Conservation (phyloP, 1,140 invertebrate genomes). For the Drosophila hydei region DNA sequence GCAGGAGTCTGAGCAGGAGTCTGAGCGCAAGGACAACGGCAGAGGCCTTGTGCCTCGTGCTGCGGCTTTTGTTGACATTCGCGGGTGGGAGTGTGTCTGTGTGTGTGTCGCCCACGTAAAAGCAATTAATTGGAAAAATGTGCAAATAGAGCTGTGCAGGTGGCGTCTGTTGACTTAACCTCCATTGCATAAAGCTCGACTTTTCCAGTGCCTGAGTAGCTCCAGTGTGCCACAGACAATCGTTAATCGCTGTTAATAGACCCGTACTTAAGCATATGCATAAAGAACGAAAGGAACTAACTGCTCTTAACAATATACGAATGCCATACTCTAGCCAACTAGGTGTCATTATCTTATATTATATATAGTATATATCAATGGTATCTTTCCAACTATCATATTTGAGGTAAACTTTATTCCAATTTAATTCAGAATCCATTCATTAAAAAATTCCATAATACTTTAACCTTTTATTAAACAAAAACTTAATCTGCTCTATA, state of each 20-base stretch:
- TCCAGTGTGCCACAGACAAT: constrained; percentile 15
- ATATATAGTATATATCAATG: no score
- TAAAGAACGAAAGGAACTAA: no score
- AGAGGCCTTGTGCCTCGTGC: constrained; percentile 20
- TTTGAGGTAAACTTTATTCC: no score
- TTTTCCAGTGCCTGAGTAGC: constrained; percentile 9
- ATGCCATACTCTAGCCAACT: no score
- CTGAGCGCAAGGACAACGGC: constrained; percentile 22
- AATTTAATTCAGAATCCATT: no score
- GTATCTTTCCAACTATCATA: no score
- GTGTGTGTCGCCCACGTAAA: constrained; percentile 61
- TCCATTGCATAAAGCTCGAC: constrained; percentile 46
- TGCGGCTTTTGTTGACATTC: constrained; percentile 70
- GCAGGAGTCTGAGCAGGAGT: not conserved
- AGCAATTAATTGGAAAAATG: constrained; percentile 81
- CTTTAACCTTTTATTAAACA: no score
- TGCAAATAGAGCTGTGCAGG: constrained; percentile 72
- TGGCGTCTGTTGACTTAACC: constrained; percentile 72
- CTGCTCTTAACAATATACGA: no score
- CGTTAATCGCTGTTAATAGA: constrained; percentile 49
- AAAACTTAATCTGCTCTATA: no score
- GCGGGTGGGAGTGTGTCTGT: constrained; percentile 38
- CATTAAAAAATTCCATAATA: no score
- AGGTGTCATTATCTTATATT: no score
- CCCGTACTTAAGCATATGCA: constrained; percentile 11